Base-by-base conservation (phyloP, 2,888 invertebrate species). In the Scaptomyza reducta region DNA sequence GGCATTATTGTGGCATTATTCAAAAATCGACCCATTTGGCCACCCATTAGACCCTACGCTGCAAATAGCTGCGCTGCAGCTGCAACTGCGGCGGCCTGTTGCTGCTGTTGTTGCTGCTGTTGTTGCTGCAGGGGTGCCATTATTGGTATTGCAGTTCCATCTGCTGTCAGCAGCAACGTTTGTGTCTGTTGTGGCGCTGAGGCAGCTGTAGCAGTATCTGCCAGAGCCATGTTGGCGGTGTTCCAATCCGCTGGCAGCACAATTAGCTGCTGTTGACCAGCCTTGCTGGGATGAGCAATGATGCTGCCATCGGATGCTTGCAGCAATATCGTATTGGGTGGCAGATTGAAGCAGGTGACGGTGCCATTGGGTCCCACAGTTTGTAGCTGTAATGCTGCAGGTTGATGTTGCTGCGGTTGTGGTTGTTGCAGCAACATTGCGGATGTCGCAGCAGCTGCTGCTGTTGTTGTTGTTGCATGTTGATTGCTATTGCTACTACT, bases 1-100 rank as follows among this genome's bases (percentile, higher is more conserved):
- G 90, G 90, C 76, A 90, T 80, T 76, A 90, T 88, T 16, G 90
- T 90, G 75, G 90, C 87, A 80, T 89, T 90, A 57, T 88, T 90
- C 73, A 90, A 87, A 88, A 90, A 90, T 90, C 90, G 89, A 79
- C 90, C 90, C 81, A 90, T 80, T 89, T 89, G 90, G 90, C 90
- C 90, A 89, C 90, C 84, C 74, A 84, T 89, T 82, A 90, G 83
- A 81, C 89, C 90, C 90, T 90, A 90, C 90, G 90, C 89, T 58
- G 82, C 82, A 73, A 82, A 82, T 25, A 82, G 76, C 65, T 90
- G 90, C 40, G 89, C 88, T 41, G 89, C 87, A 57, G 89, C 87
- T 62, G 87, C 89, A 58, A 74, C 74, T 70, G 89, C 89, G 33
- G 88, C 87, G 50, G 72, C 70, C 62, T 85, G 84, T 65, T 88